A percentile compares a stretch with the other conserved stretches of the same genome.
These are phyloP conservation scores for Gambusia holbrooki DNA, from an alignment of 2,113 vertebrate species.

Conservation along the genomic window DNA sequence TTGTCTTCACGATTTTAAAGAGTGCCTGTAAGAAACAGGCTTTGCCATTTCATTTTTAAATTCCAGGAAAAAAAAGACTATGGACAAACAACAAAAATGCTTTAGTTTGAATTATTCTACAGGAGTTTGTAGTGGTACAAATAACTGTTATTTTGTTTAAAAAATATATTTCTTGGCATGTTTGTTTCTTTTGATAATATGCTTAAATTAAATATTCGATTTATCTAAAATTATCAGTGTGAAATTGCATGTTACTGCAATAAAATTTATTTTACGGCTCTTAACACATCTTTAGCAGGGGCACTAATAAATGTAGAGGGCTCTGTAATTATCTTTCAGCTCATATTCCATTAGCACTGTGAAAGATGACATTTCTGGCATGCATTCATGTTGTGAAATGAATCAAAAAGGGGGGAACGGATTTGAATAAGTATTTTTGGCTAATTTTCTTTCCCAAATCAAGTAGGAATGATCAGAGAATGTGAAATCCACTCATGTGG, in stretches of 20 bases:
- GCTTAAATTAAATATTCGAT: too few species aligned
- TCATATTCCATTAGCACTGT: conserved; percentile 25
- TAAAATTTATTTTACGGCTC: too few species aligned
- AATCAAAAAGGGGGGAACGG: conserved; percentile 14
- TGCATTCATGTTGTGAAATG: conserved; percentile 22
- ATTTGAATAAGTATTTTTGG: conserved; percentile 2
- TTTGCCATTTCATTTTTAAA: too few species aligned
- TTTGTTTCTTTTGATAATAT: too few species aligned
- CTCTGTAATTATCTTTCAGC: not conserved
- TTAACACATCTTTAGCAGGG: too few species aligned
- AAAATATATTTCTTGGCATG: not conserved
- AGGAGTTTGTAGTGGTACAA: not conserved
- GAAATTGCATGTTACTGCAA: too few species aligned
- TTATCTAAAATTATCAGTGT: too few species aligned
- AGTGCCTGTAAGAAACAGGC: too few species aligned
- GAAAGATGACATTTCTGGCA: conserved; percentile 20
- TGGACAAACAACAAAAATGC: not conserved
- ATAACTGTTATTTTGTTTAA: not conserved
- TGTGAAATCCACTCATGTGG: conserved; percentile 6
- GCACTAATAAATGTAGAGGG: too few species aligned
- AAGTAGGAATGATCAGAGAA: conserved; percentile 25
- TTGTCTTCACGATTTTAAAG: too few species aligned
- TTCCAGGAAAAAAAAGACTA: too few species aligned
- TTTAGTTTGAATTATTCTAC: not conserved
- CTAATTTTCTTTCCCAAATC: conserved; percentile 20